phyloP scores from a whole-genome alignment of 2,888 invertebrate genomes.

The Keiferia lycopersicella region DNA sequence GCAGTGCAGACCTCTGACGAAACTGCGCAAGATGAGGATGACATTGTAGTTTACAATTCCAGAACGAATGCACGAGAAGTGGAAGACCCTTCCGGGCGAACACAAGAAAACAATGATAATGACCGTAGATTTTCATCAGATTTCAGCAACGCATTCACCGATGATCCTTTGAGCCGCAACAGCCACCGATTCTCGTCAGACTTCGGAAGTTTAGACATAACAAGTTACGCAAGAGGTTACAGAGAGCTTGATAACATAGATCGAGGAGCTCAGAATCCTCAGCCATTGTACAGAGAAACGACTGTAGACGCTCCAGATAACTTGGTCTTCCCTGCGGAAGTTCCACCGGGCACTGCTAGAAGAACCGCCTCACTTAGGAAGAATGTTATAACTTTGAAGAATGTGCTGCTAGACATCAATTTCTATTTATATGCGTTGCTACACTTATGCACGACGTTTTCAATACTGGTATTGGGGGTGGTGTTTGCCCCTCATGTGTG shows the following conservation, averaged over 20 bases:
- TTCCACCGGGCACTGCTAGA: slow-evolving; percentile 65
- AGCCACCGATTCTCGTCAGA: slow-evolving; percentile 61
- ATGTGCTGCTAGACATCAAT: slow-evolving; percentile 68
- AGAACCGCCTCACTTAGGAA: slow-evolving; percentile 70
- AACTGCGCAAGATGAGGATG: slow-evolving; percentile 62
- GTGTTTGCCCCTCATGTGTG: slow-evolving; percentile 79
- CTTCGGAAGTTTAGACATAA: slow-evolving; percentile 60
- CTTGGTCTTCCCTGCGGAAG: slow-evolving; percentile 62
- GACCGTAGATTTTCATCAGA: slow-evolving; percentile 52
- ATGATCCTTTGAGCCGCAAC: slow-evolving; percentile 29
- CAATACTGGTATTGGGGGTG: slow-evolving; percentile 73
- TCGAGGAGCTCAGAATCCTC: slow-evolving; percentile 62
- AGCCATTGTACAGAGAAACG: slow-evolving; percentile 80
- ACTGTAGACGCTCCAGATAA: slow-evolving; percentile 70
- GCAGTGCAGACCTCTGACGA: slow-evolving; percentile 34
- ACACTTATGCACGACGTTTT: slow-evolving; percentile 78
- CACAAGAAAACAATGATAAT: slow-evolving; percentile 49
- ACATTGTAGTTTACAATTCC: slow-evolving; percentile 71
- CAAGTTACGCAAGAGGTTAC: slow-evolving; percentile 57
- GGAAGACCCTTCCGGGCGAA: slow-evolving; percentile 60
- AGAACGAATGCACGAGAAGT: slow-evolving; percentile 65
- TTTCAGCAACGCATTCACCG: slow-evolving; percentile 39
- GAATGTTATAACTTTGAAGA: slow-evolving; percentile 68
- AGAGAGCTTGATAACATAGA: slow-evolving; percentile 72
- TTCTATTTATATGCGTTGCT: slow-evolving; percentile 81